A percentile compares a stretch with the other conserved stretches of the same genome.
Evolutionary conservation across 2,888 invertebrate genomes (phyloP).

Genomic region (Phoenoteleia sp.): DNA sequence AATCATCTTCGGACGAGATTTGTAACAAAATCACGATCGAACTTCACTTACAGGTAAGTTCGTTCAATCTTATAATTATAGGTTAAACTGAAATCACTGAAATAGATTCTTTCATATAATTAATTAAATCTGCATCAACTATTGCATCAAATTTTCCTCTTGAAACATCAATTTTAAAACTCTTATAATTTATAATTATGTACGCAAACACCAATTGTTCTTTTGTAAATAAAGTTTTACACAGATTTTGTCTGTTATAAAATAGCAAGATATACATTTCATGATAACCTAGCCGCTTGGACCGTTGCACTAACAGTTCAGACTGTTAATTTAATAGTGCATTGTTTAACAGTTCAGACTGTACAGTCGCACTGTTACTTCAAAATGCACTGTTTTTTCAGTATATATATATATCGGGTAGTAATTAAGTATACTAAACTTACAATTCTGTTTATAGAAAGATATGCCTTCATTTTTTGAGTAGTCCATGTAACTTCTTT

Average conservation of each 20-base stretch:
- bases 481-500: constrained; percentile 88
- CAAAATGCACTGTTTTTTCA: no score
- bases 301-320: no score
- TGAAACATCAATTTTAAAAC: background rate
- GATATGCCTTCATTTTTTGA: constrained; percentile 83
- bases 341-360: no score
- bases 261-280: no score
- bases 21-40: background rate
- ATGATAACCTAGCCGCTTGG: no score
- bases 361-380: no score
- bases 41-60: background rate
- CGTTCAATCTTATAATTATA: background rate
- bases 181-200: background rate
- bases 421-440: constrained; percentile 69
- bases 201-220: constrained; percentile 14
- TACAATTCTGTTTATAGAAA: constrained; percentile 87
- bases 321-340: no score
- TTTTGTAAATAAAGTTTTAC: constrained; percentile 2
- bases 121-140: no score
- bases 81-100: no score
- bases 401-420: no score
- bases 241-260: constrained; percentile 8
- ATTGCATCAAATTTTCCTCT: no score
- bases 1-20: constrained; percentile 12
- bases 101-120: no score